These are phyloP conservation scores for Pachyrhynchus sulphureomaculatus DNA, from an alignment of 1,140 invertebrate genomes.

Conservation along the genomic window DNA sequence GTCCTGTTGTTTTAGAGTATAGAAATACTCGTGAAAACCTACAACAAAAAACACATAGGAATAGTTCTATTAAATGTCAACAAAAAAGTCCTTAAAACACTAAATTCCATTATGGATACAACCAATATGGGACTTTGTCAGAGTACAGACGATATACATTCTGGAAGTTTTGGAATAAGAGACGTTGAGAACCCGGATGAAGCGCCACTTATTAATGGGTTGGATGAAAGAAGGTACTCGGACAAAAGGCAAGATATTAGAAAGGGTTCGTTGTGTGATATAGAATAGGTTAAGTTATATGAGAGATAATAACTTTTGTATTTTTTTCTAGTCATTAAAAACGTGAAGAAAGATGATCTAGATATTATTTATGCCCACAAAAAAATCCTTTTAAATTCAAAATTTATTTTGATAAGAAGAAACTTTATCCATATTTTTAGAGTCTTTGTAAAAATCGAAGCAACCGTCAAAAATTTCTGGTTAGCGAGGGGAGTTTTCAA, in stretches of 20 bases:
- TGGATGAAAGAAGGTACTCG: slow-evolving; percentile 1
- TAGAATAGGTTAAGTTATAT: slow-evolving; percentile 15
- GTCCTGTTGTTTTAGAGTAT: slow-evolving; percentile 40
- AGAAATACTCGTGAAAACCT: slow-evolving; percentile 36
- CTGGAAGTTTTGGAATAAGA: not conserved
- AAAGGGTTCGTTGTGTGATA: slow-evolving; percentile 19
- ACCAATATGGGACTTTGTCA: slow-evolving; percentile 35
- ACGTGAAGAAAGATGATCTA: too few relatives aligned
- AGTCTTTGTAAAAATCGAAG: too few relatives aligned
- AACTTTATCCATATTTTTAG: too few relatives aligned
- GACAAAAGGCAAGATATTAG: slow-evolving; percentile 10
- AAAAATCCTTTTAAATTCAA: too few relatives aligned
- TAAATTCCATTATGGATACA: slow-evolving; percentile 32
- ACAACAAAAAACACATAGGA: slow-evolving; percentile 35
- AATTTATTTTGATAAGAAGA: too few relatives aligned
- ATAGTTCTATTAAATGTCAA: slow-evolving; percentile 41
- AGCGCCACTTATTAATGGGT: not conserved
- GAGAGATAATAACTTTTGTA: too few relatives aligned
- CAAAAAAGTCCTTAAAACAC: slow-evolving; percentile 28
- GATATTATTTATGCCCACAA: too few relatives aligned
- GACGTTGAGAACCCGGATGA: slow-evolving; percentile 10
- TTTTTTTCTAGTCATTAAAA: too few relatives aligned
- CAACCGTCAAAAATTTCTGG: too few relatives aligned
- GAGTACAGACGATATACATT: slow-evolving; percentile 10
- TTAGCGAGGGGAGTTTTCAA: too few relatives aligned